Evolutionary conservation across 2,888 invertebrate species (phyloP), one percentile per base, ranked within the genome.

Genomic region (Eristalinus sepulchralis): DNA sequence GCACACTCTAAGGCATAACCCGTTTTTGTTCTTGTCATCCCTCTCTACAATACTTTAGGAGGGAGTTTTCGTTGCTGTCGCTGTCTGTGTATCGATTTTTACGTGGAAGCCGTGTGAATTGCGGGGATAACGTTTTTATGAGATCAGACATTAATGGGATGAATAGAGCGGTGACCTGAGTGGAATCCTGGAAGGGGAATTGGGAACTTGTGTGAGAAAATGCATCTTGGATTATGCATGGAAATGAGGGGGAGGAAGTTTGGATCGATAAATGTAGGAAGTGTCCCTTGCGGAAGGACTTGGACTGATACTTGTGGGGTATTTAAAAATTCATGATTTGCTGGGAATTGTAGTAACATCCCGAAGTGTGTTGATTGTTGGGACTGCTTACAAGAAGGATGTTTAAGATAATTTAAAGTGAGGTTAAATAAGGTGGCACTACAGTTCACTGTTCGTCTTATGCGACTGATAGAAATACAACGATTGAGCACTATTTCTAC

Each of bases 1-100:
- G 67, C 67, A 78, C 36, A 72, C 67, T 72, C 62, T 57, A 83
- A 53, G 72, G 63, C 22, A 62, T 73, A 63, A 73, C 63, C 39
- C 72, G 34, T 10, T 72, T 66, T 64, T 36, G 20, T 20, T 64
- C 33, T n/a, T 59, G 31, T 11, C n/a, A 47, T 34, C 39, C 11
- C 13, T 22, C 47, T 57, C 67, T 68, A 39, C n/a, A n/a, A n/a
- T n/a, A n/a, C 2, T n/a, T 13, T 62, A 55, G 20, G 34, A 64
- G 63, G 34, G 55, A 55, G 53, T 36, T 57, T 36, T 60, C 59
- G 20, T 55, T 20, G 36, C 11, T 17, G 36, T 17, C 17, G 31
- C 31, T n/a, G 24, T 20, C 67, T 11, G 33, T 13, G 47, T 66
- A 72, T 79, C 79, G 72, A 79, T 79, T 80, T 72, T 57, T 64